Evolutionary conservation across 2,797 vertebrate species (phyloP).

Genomic region (Limnodromus scolopaceus): DNA sequence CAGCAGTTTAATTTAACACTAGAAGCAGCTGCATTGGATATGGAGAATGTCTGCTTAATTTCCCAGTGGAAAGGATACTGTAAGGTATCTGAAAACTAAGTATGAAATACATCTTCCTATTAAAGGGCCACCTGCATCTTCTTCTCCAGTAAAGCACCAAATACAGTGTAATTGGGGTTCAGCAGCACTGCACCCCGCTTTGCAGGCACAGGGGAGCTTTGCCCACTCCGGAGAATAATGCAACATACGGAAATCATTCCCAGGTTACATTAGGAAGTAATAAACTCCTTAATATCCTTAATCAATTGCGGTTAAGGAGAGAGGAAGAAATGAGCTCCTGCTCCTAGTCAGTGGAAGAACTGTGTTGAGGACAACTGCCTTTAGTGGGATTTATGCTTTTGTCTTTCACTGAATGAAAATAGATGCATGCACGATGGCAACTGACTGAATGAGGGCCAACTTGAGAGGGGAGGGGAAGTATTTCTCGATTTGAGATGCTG

Average conservation of each 20-base stretch:
- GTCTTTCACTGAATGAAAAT: neutral
- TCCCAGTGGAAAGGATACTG: constrained; percentile 17
- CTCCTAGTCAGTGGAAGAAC: neutral
- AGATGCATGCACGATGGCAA: neutral
- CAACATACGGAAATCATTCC: neutral
- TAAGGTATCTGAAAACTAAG: neutral
- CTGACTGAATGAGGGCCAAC: neutral
- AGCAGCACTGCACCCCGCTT: neutral
- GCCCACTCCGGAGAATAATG: neutral
- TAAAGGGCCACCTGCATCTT: neutral
- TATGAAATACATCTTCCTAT: neutral
- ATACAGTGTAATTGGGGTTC: rapidly evolving
- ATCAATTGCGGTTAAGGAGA: neutral
- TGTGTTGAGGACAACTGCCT: neutral
- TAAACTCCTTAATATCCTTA: neutral
- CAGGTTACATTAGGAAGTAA: neutral
- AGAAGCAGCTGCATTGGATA: constrained; percentile 52
- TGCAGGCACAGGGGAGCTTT: neutral
- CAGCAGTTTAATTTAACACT: constrained; percentile 44
- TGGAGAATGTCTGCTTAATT: constrained; percentile 32
- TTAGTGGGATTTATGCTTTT: neutral
- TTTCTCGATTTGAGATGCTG: neutral
- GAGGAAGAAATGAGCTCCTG: neutral
- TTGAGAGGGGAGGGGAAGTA: neutral
- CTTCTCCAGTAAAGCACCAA: neutral